Evolutionary conservation across 2,113 vertebrate species (phyloP), one percentile per base, ranked within the genome.

Genomic region (Alouatta palliata): DNA sequence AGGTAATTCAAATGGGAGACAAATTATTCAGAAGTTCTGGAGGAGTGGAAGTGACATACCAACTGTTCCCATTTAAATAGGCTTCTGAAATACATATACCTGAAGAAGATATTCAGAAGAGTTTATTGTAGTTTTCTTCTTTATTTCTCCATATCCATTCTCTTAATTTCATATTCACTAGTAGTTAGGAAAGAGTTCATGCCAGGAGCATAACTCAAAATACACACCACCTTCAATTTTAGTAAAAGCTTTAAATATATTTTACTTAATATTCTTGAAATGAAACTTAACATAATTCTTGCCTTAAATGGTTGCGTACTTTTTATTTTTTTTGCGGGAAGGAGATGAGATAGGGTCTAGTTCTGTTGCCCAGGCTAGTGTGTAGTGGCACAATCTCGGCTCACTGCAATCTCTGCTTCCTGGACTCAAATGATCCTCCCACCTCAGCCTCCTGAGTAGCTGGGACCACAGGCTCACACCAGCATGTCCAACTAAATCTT

Each of bases 181-280:
- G 35, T 21, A 56, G 40, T n/a, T 61, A 75, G 47, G 32, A 56
- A 94, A 80, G 10, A 56, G n/a, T 43, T 82, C 30, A 84, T 1
- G 20, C 17, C 43, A 43, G 64, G 73, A 95, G 87, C 32, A 27
- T 58, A 52, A 43, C 30, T 61, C 68, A 82, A 82, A 81, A 85
- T 17, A 86, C 0, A 3, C 2, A 54, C 9, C 58, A 58, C n/a
- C 89, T 87, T 88, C 77, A 61, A 56, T 77, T 79, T 75, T 32
- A 89, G 75, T 83, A n/a, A 92, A 84, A 90, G 43, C 21, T 83
- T 83, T 10, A 86, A 35, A 90, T 82, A 2, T 5, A n/a, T 68
- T 94, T 64, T 30, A 54, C 54, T 89, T 82, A 45, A 40, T 89
- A 64, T 79, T 79, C 85, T 84, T 76, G 47, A 90, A 95, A 70